These are phyloP conservation scores for Coregonus sp. DNA, from an alignment of 2,797 vertebrate species.

Conservation along the genomic window DNA sequence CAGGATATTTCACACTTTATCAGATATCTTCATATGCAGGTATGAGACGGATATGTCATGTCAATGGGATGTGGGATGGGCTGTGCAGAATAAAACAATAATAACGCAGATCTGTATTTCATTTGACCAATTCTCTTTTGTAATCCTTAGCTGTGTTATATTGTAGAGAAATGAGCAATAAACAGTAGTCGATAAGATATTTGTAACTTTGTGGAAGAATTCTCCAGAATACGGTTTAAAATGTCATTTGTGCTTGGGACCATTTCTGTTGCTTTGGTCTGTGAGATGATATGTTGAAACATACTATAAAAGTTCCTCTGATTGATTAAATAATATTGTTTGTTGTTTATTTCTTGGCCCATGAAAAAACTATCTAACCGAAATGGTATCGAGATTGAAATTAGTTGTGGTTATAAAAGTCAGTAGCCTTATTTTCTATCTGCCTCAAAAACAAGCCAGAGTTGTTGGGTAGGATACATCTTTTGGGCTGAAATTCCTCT, in stretches of 20 bases:
- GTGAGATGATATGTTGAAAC: background rate
- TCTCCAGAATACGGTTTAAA: background rate
- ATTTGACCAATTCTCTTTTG: background rate
- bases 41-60: slow-evolving; percentile 10
- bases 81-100: background rate
- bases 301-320: background rate
- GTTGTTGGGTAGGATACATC: background rate
- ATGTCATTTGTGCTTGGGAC: background rate
- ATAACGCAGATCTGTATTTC: background rate
- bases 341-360: background rate
- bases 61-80: background rate
- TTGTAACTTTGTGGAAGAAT: background rate
- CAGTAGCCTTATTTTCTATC: background rate
- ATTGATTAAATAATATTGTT: background rate
- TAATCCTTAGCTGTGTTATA: background rate
- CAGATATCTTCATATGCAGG: slow-evolving; percentile 68
- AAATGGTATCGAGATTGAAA: background rate
- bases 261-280: background rate
- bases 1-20: slow-evolving; percentile 53
- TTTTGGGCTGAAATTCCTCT: background rate
- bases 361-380: background rate
- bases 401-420: background rate
- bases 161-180: background rate
- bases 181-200: background rate
- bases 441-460: too few species aligned